These are phyloP conservation scores for Pteromalus puparum DNA, from an alignment of 1,140 invertebrate genomes.

Conservation along the genomic window DNA sequence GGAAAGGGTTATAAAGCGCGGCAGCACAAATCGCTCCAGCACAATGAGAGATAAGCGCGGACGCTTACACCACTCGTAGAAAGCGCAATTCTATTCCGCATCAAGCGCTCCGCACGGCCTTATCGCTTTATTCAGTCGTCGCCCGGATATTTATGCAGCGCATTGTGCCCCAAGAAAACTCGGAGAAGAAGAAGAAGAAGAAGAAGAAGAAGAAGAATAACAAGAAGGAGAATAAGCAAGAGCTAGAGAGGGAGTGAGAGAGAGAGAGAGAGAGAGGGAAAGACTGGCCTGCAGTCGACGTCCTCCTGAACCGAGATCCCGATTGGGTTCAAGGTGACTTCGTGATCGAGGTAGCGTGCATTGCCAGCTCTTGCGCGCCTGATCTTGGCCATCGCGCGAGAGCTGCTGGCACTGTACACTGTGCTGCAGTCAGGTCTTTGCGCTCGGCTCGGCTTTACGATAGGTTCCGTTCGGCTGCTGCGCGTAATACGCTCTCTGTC, in stretches of 20 bases:
- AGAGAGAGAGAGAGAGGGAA: background rate
- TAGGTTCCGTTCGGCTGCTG: slow-evolving; percentile 50
- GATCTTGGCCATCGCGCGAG: slow-evolving; percentile 42
- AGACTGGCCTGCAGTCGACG: slow-evolving; percentile 34
- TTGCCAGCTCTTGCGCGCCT: slow-evolving; percentile 16
- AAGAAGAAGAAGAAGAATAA: background rate
- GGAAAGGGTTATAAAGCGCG: background rate
- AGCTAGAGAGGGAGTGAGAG: background rate
- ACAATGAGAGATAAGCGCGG: slow-evolving; percentile 10
- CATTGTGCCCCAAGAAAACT: slow-evolving; percentile 24
- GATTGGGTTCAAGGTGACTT: slow-evolving; percentile 63
- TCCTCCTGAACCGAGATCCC: slow-evolving; percentile 52
- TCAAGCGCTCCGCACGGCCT: background rate
- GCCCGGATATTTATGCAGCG: slow-evolving; percentile 41
- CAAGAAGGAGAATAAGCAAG: background rate
- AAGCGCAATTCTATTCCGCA: slow-evolving; percentile 30
- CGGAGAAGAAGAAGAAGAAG: background rate
- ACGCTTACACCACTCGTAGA: background rate
- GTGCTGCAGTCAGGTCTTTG: slow-evolving; percentile 37
- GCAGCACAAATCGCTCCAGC: slow-evolving; percentile 3
- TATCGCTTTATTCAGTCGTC: slow-evolving; percentile 48
- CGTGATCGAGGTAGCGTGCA: slow-evolving; percentile 55
- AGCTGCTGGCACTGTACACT: background rate
- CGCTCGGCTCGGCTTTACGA: slow-evolving; percentile 53
- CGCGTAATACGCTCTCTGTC: slow-evolving; percentile 40